These are phyloP conservation scores for Sebastiscus albofasciatus DNA, from an alignment of 2,797 vertebrate species.

Conservation along the genomic window DNA sequence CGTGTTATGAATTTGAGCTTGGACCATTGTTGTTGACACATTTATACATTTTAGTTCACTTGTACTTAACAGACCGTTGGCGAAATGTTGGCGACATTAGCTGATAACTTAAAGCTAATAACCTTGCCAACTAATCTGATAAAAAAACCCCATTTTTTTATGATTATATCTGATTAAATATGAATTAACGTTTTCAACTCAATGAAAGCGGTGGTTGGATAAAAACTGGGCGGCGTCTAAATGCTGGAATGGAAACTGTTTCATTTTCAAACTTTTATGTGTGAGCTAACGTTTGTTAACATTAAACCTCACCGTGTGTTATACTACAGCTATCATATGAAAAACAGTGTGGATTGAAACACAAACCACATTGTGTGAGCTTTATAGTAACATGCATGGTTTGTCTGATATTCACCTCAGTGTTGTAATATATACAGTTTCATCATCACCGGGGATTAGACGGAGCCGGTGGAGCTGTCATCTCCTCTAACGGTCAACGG, in stretches of 20 bases:
- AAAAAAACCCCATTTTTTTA: not conserved
- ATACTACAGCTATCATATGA: accelerated
- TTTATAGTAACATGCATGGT: not conserved
- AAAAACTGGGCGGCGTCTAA: constrained; percentile 39
- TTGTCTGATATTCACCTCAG: constrained; percentile 12
- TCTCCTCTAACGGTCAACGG: not conserved
- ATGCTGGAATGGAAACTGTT: constrained; percentile 50
- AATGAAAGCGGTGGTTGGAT: constrained; percentile 1
- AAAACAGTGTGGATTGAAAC: not conserved
- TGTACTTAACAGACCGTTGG: not conserved
- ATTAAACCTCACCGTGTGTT: accelerated
- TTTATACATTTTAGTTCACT: not conserved
- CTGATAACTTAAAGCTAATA: not conserved
- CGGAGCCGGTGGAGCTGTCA: constrained; percentile 69
- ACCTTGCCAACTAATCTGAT: accelerated
- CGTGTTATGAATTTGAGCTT: not conserved
- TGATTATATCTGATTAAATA: not conserved
- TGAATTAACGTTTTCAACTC: not conserved
- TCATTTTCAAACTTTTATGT: constrained; percentile 44
- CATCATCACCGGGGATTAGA: constrained; percentile 58
- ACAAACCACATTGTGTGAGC: not conserved
- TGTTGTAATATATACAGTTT: not conserved
- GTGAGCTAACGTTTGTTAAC: not conserved
- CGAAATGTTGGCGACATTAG: not conserved
- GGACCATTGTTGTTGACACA: not conserved